phyloP scores from a whole-genome alignment of 37 sponge, comb jelly and placozoan genomes.

The Eunapius fragilis region DNA sequence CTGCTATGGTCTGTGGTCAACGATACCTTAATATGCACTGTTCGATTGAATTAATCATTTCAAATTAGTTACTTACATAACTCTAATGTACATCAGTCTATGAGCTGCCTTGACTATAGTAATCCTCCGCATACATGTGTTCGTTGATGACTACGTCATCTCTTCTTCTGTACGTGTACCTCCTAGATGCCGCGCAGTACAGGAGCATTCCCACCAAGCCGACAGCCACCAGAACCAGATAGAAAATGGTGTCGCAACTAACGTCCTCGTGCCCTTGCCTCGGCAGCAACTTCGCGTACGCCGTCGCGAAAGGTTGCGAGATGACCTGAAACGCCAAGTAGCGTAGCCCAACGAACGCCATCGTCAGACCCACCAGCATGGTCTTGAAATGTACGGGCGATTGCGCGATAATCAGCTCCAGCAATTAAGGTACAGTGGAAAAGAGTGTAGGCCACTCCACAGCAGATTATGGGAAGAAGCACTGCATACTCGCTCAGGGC shows the following conservation, averaged over 20 bases:
- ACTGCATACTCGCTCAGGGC: not conserved
- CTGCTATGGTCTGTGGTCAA: too few species aligned
- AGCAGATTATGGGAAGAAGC: not conserved
- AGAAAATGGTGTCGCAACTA: not conserved
- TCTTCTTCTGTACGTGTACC: not conserved
- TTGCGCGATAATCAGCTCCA: not conserved
- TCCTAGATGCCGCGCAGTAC: not conserved
- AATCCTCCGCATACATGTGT: not conserved
- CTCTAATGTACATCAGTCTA: too few species aligned
- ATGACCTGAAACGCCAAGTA: not conserved
- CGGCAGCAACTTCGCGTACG: not conserved
- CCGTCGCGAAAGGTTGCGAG: not conserved
- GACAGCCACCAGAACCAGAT: not conserved
- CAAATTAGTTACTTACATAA: too few species aligned
- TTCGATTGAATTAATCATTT: too few species aligned
- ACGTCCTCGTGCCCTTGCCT: not conserved
- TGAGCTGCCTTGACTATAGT: not conserved
- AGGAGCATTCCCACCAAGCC: not conserved
- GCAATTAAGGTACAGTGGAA: not conserved
- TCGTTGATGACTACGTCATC: not conserved
- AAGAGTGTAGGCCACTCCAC: not conserved
- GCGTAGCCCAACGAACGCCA: not conserved
- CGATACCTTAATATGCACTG: too few species aligned
- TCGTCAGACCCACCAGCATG: not conserved
- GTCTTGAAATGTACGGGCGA: not conserved